These are phyloP conservation scores for Alentia gelatinosa DNA, from an alignment of 2,888 invertebrate species.

Conservation along the genomic window DNA sequence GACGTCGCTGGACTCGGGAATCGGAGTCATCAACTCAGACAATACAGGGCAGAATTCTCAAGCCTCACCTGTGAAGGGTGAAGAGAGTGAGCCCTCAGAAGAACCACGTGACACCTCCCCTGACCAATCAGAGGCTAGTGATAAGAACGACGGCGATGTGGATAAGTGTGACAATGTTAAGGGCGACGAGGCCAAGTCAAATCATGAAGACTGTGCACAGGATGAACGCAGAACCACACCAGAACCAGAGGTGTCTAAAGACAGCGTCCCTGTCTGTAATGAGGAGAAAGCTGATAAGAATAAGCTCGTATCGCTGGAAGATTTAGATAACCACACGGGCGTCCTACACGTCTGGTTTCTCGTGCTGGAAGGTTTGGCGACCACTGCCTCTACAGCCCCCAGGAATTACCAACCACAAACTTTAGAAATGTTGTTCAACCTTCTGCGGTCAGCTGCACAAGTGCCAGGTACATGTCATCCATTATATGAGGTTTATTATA, in stretches of 20 bases:
- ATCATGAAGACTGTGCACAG: not conserved
- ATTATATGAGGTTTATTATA: not conserved
- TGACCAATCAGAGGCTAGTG: not conserved
- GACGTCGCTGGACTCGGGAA: constrained; percentile 55
- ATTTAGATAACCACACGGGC: constrained; percentile 82
- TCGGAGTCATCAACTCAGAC: constrained; percentile 27
- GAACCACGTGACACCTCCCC: not conserved
- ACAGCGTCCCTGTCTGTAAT: not conserved
- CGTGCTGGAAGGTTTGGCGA: constrained; percentile 88
- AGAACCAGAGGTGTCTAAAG: not conserved
- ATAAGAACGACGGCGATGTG: not conserved
- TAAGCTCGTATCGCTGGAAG: constrained; percentile 64
- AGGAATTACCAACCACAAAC: constrained; percentile 90
- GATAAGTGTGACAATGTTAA: not conserved
- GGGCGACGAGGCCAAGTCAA: not conserved
- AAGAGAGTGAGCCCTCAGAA: not conserved
- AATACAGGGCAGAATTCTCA: not conserved
- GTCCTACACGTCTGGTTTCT: constrained; percentile 93
- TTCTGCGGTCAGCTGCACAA: constrained; percentile 88
- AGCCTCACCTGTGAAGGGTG: not conserved
- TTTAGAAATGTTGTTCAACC: constrained; percentile 92
- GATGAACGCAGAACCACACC: not conserved
- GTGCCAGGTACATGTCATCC: constrained; percentile 84
- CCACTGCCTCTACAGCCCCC: constrained; percentile 86
- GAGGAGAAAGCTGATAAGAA: not conserved